A percentile compares a stretch with the other conserved stretches of the same genome.
These are phyloP conservation scores for Apostichopus japonicus DNA, from an alignment of 35 echinoderm and acorn worm genomes.

Conservation along the genomic window DNA sequence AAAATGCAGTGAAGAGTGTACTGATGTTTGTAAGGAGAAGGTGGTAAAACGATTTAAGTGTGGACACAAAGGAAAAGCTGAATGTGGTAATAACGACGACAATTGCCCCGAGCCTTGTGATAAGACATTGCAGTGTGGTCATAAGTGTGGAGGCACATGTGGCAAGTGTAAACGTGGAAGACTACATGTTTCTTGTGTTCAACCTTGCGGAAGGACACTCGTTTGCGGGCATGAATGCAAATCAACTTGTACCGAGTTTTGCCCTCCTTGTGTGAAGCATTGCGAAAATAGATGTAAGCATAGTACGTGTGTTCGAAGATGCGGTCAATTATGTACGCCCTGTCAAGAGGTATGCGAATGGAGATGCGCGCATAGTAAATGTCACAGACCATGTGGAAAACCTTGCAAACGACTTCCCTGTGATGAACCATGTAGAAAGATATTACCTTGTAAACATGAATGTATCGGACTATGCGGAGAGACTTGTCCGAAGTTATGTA, in stretches of 20 bases:
- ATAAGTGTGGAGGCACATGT: constrained; percentile 77
- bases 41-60: constrained; percentile 54
- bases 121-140: constrained; percentile 67
- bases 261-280: constrained; percentile 76
- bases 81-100: constrained; percentile 68
- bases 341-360: constrained; percentile 78
- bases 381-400: constrained; percentile 68
- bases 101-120: constrained; percentile 68
- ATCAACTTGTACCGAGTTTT: constrained; percentile 70
- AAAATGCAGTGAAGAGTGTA: constrained; percentile 82
- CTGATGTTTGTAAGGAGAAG: constrained; percentile 45
- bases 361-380: constrained; percentile 40
- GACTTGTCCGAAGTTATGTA: constrained; percentile 68
- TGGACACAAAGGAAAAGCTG: constrained; percentile 67
- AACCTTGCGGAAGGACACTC: constrained; percentile 74
- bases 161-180: constrained; percentile 74
- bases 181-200: constrained; percentile 65
- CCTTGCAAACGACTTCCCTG: constrained; percentile 64
- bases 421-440: constrained; percentile 56
- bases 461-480: constrained; percentile 87
- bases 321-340: constrained; percentile 63
- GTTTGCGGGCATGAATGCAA: constrained; percentile 86
- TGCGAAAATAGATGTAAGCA: constrained; percentile 90
- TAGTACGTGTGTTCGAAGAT: constrained; percentile 69
- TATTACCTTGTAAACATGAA: constrained; percentile 59